Conservation (phyloP, 2,797 vertebrate genomes). For the Rhyacichthys aspro region DNA sequence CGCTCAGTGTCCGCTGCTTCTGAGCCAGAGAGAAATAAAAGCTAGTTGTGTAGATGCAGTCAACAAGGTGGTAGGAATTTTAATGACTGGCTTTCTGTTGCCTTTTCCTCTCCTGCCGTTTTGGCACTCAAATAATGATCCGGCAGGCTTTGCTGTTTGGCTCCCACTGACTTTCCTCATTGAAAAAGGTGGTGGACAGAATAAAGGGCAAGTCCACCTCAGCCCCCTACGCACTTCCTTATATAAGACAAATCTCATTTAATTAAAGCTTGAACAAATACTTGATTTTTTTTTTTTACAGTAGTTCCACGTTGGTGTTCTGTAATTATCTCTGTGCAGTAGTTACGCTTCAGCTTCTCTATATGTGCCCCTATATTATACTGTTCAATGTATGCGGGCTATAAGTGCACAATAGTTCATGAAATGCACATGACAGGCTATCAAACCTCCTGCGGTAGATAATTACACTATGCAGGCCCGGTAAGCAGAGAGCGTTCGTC, state of each 20-base stretch:
- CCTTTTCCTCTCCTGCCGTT: conserved; percentile 68
- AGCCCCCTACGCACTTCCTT: conserved; percentile 33
- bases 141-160: conserved; percentile 66
- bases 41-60: conserved; percentile 62
- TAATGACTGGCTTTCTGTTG: conserved; percentile 72
- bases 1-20: conserved; percentile 17
- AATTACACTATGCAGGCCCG: conserved; percentile 45
- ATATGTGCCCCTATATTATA: neutral
- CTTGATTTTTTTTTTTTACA: too few species aligned
- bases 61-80: conserved; percentile 75
- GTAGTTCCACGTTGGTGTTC: too few species aligned
- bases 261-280: conserved; percentile 49
- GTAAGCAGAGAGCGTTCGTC: conserved; percentile 58
- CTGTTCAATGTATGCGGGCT: too few species aligned
- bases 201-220: conserved; percentile 48
- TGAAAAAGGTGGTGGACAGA: conserved; percentile 46
- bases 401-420: conserved; percentile 5
- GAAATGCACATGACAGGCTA: conserved; percentile 37
- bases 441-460: conserved; percentile 35
- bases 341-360: neutral
- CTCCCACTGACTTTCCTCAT: conserved; percentile 55
- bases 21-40: conserved; percentile 50
- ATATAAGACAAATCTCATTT: conserved; percentile 52
- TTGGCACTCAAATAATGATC: conserved; percentile 73
- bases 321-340: neutral